phyloP scores from a whole-genome alignment of 1,140 invertebrate genomes.

The Eupristina koningsbergeri region DNA sequence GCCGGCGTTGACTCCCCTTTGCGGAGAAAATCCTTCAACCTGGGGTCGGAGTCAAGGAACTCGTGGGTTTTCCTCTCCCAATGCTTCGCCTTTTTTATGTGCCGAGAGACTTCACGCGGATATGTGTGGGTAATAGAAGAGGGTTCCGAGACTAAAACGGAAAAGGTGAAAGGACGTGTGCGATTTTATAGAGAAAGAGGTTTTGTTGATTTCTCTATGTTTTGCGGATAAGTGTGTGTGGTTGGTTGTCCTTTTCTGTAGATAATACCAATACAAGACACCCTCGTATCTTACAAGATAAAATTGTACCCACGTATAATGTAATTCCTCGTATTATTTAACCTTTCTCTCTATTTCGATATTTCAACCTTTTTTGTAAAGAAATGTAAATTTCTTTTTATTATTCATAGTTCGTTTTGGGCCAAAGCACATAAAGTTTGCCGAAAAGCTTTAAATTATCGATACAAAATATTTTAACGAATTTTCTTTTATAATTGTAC shows the following conservation, averaged over 20 bases:
- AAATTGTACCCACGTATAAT: neutral
- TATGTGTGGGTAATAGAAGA: neutral
- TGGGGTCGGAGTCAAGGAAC: constrained; percentile 19
- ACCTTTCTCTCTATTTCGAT: neutral
- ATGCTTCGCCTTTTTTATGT: constrained; percentile 8
- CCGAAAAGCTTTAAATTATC: no score
- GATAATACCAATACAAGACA: neutral
- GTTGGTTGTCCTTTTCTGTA: neutral
- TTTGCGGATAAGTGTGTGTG: constrained; percentile 22
- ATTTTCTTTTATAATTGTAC: no score
- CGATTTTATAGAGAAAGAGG: constrained; percentile 1
- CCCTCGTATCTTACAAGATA: neutral
- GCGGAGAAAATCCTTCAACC: constrained; percentile 31
- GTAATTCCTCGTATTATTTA: neutral
- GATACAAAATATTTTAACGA: no score
- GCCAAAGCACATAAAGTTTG: no score
- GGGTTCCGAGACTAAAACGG: neutral
- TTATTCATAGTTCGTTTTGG: no score
- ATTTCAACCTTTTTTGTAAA: neutral
- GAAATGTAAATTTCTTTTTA: no score
- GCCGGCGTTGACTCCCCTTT: constrained; percentile 8
- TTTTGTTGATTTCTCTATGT: constrained; percentile 32
- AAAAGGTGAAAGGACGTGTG: neutral
- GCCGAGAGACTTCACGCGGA: neutral
- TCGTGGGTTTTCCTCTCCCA: constrained; percentile 7